These are phyloP conservation scores for Micrasema minimum DNA, from an alignment of 1,140 invertebrate genomes.

Conservation along the genomic window DNA sequence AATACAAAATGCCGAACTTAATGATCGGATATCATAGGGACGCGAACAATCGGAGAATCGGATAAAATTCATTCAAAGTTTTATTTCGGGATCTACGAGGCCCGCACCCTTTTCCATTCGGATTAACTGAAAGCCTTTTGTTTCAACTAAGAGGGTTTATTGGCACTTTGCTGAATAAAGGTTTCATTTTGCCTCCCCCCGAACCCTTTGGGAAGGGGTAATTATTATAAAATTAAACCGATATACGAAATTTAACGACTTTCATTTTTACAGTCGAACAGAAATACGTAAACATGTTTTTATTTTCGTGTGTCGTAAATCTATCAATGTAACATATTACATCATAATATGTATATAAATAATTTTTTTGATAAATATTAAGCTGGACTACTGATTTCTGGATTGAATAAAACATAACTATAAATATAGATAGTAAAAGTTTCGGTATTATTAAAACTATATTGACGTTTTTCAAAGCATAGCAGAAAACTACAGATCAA, in stretches of 20 bases:
- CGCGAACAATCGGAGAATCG: slow-evolving; percentile 25
- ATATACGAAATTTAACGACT: not conserved
- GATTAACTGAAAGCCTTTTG: slow-evolving; percentile 18
- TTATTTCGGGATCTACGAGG: slow-evolving; percentile 24
- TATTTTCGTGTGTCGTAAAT: not conserved
- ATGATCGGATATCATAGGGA: slow-evolving; percentile 41
- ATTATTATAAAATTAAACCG: slow-evolving; percentile 11
- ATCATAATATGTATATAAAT: too few relatives aligned
- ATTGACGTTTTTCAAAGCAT: too few relatives aligned
- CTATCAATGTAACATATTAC: too few relatives aligned
- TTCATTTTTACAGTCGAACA: too few relatives aligned
- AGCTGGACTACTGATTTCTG: too few relatives aligned
- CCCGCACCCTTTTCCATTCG: slow-evolving; percentile 28
- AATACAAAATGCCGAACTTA: slow-evolving; percentile 45
- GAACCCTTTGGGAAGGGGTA: not conserved
- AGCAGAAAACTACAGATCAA: too few relatives aligned
- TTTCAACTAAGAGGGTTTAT: slow-evolving; percentile 21
- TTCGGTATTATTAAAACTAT: too few relatives aligned
- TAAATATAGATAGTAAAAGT: too few relatives aligned
- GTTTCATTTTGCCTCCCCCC: slow-evolving; percentile 15
- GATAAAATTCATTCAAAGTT: slow-evolving; percentile 32
- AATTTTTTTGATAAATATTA: too few relatives aligned
- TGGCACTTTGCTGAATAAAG: slow-evolving; percentile 23
- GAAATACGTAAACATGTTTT: slow-evolving; percentile 3
- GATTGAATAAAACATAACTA: too few relatives aligned